phyloP scores from a whole-genome alignment of 2,113 vertebrate genomes.

The Chamaetylas fuelleborni region DNA sequence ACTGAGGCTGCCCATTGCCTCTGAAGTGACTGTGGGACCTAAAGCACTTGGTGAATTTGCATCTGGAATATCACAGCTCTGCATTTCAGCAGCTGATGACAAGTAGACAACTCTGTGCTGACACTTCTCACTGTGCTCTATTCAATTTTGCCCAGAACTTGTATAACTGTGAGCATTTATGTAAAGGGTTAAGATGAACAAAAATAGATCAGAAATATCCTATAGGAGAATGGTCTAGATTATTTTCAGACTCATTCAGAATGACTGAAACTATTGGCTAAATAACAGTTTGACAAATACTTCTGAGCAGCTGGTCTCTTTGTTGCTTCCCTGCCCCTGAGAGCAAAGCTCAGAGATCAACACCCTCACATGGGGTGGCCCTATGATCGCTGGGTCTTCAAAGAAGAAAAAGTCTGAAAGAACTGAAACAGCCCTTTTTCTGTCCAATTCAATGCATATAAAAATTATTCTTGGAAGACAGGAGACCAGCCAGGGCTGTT shows the following conservation, averaged over 20 bases:
- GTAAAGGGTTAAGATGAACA: background rate
- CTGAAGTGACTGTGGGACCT: background rate
- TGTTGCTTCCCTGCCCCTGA: background rate
- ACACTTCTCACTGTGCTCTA: background rate
- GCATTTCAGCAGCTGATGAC: background rate
- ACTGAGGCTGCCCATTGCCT: background rate
- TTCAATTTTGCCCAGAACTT: background rate
- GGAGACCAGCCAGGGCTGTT: background rate
- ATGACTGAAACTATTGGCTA: background rate
- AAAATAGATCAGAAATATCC: background rate
- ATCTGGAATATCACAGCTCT: background rate
- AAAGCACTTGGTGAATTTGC: background rate
- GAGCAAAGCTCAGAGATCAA: conserved; percentile 27
- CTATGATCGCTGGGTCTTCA: background rate
- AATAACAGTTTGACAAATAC: conserved; percentile 22
- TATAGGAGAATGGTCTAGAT: background rate
- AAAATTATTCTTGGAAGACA: background rate
- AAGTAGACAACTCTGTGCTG: background rate
- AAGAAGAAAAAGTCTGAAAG: background rate
- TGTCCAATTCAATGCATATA: background rate
- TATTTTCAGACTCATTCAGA: background rate
- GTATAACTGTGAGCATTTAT: background rate
- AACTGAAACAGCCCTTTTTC: background rate
- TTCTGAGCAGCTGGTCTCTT: conserved; percentile 2
- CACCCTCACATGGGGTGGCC: background rate